phyloP scores from a whole-genome alignment of 1,140 invertebrate species.

The Lordiphosa clarofinis region DNA sequence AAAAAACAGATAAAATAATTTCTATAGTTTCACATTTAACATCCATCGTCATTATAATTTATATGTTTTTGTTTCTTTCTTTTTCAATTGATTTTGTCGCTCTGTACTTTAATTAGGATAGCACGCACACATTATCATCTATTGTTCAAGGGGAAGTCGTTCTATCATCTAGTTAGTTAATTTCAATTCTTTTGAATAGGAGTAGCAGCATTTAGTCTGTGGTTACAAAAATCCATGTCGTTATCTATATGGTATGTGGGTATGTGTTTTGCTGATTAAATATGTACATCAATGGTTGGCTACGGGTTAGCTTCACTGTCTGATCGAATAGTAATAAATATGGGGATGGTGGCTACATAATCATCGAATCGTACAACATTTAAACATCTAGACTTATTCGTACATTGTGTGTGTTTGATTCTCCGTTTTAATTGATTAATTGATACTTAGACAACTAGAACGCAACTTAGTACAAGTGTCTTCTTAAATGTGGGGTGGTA shows the following conservation, averaged over 20 bases:
- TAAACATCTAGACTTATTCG: constrained; percentile 45
- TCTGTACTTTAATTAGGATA: constrained; percentile 44
- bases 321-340: constrained; percentile 15
- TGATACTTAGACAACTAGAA: constrained; percentile 40
- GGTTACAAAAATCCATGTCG: constrained; percentile 7
- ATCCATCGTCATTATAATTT: constrained; percentile 24
- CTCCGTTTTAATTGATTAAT: constrained; percentile 22
- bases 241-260: constrained; percentile 1
- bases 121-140: constrained; percentile 30
- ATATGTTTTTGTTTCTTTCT: not conserved
- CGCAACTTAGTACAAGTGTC: constrained; percentile 62
- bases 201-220: constrained; percentile 36
- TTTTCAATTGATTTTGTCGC: constrained; percentile 23
- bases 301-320: not conserved
- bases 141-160: constrained; percentile 18
- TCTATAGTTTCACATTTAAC: constrained; percentile 67
- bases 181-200: constrained; percentile 43
- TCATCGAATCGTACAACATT: constrained; percentile 69
- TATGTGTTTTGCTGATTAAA: constrained; percentile 15
- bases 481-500: constrained; percentile 37
- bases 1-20: constrained; percentile 72
- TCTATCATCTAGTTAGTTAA: constrained; percentile 22
- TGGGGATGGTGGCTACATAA: constrained; percentile 5
- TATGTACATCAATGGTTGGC: constrained; percentile 26
- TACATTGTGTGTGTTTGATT: constrained; percentile 24